A percentile compares a stretch with the other conserved stretches of the same genome.
Evolutionary conservation across 2,888 invertebrate species (phyloP).

Genomic region (Drosophila putrida): DNA sequence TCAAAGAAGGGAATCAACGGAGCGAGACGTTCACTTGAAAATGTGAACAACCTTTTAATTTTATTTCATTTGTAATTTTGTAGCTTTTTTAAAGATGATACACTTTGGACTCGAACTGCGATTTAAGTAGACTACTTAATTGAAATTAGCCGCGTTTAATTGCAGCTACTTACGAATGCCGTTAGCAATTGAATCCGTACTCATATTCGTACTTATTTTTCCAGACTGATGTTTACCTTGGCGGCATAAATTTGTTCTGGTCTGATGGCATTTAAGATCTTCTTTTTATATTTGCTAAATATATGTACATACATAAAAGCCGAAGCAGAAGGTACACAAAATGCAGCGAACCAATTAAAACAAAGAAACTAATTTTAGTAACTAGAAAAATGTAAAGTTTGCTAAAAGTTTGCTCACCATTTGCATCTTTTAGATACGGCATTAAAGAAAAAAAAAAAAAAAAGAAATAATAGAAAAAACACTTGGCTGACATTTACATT

Average conservation of each 20-base stretch:
- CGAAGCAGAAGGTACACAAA: slow-evolving; percentile 29
- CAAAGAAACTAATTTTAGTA: slow-evolving; percentile 44
- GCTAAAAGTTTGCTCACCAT: background rate
- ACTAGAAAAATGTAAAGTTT: slow-evolving; percentile 9
- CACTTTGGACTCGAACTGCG: slow-evolving; percentile 46
- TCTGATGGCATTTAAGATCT: slow-evolving; percentile 67
- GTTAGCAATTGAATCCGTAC: slow-evolving; percentile 50
- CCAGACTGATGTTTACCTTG: slow-evolving; percentile 31
- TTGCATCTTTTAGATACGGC: slow-evolving; percentile 10
- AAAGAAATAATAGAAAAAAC: background rate
- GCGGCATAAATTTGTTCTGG: slow-evolving; percentile 76
- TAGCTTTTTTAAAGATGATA: slow-evolving; percentile 12
- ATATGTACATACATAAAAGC: slow-evolving; percentile 30
- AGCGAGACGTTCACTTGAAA: slow-evolving; percentile 48
- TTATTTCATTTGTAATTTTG: background rate
- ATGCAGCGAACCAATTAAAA: slow-evolving; percentile 71
- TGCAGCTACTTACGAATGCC: slow-evolving; percentile 49
- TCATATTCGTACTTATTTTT: slow-evolving; percentile 27
- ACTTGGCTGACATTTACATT: slow-evolving; percentile 55
- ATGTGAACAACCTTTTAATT: slow-evolving; percentile 68
- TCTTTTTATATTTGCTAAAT: slow-evolving; percentile 4
- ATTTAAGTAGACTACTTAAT: slow-evolving; percentile 32
- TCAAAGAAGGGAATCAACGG: slow-evolving; percentile 44
- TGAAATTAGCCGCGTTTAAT: slow-evolving; percentile 66
- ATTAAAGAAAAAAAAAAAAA: background rate